phyloP scores from a whole-genome alignment of 37 sponge, comb jelly and placozoan species.

The Hormiphora californensis region DNA sequence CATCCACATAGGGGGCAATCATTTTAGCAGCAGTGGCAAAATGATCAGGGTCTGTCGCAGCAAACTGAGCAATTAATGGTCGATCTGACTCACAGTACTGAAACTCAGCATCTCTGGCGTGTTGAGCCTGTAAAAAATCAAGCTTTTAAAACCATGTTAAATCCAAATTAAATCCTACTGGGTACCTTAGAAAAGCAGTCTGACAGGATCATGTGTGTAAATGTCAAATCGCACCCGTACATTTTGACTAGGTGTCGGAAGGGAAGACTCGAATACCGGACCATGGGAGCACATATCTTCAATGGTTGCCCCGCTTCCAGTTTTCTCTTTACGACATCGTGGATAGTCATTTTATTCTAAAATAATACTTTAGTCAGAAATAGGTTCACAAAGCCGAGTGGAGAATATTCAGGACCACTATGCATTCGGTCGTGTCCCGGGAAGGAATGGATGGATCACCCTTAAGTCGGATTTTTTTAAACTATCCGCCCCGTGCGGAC shows the following conservation, averaged over 20 bases:
- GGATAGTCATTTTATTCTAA: too few relatives aligned
- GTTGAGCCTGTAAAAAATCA: constrained; percentile 59
- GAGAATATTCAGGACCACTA: too few relatives aligned
- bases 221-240: constrained; percentile 81
- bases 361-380: too few relatives aligned
- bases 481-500: too few relatives aligned
- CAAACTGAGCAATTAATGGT: constrained; percentile 91
- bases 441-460: too few relatives aligned
- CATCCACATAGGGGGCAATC: constrained; percentile 82
- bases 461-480: too few relatives aligned
- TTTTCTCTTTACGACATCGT: too few relatives aligned
- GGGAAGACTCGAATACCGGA: constrained; percentile 73
- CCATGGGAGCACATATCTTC: constrained; percentile 91
- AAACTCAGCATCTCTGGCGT: constrained; percentile 81
- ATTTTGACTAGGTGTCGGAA: constrained; percentile 39
- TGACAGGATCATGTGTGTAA: constrained; percentile 90
- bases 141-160: neutral
- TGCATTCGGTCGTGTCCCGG: too few relatives aligned
- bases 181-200: constrained; percentile 71
- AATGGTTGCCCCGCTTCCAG: constrained; percentile 59
- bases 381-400: too few relatives aligned
- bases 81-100: constrained; percentile 58
- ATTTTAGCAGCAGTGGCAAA: constrained; percentile 79
- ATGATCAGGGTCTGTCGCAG: constrained; percentile 72
- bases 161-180: neutral